These are phyloP conservation scores for Tetheella fluctuosa DNA, from an alignment of 2,888 invertebrate species.

Conservation along the genomic window DNA sequence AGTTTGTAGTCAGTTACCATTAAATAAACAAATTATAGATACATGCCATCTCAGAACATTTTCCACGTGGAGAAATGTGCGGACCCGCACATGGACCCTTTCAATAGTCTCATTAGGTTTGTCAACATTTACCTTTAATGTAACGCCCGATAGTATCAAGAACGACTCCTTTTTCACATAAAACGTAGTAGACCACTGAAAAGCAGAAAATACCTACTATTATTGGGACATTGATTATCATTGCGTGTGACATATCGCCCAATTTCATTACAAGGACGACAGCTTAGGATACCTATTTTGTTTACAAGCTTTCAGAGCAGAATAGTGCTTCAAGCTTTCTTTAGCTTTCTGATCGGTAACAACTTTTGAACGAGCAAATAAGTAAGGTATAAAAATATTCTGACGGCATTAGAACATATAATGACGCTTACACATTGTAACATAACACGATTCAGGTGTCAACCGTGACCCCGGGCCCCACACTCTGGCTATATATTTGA, in stretches of 20 bases:
- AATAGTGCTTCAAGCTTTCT: background rate
- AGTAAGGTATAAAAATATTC: background rate
- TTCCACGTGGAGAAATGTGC: too few species aligned
- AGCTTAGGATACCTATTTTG: background rate
- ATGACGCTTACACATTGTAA: background rate
- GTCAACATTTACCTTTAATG: background rate
- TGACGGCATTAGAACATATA: background rate
- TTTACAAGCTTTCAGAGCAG: background rate
- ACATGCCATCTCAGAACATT: too few species aligned
- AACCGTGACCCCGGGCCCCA: background rate
- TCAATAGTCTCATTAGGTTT: too few species aligned
- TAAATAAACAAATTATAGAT: too few species aligned
- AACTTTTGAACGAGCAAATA: too few species aligned
- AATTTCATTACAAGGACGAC: conserved; percentile 1
- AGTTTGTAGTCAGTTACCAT: too few species aligned
- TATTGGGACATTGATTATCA: background rate
- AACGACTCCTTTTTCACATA: background rate
- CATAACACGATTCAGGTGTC: background rate
- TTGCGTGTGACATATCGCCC: background rate
- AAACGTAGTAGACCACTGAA: background rate
- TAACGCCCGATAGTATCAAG: background rate
- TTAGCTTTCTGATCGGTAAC: too few species aligned
- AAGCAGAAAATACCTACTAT: background rate
- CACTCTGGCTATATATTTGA: background rate
- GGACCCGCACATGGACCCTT: too few species aligned